phyloP scores from a whole-genome alignment of 2,797 vertebrate species.

The Acipenser transmontanus region DNA sequence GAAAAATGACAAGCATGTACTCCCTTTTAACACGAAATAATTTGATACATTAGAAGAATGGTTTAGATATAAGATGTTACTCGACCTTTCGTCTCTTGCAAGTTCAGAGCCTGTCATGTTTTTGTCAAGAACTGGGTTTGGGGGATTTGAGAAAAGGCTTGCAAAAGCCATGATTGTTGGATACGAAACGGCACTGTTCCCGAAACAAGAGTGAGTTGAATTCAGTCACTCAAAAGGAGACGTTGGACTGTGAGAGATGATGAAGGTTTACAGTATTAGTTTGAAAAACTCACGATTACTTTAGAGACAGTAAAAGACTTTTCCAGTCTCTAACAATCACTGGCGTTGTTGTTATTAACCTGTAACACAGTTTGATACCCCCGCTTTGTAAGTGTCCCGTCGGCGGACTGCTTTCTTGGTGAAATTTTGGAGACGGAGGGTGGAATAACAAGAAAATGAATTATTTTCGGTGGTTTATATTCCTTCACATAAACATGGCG shows the following conservation, averaged over 20 bases:
- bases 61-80: slow-evolving; percentile 79
- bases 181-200: slow-evolving; percentile 63
- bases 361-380: slow-evolving; percentile 75
- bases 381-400: slow-evolving; percentile 75
- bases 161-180: slow-evolving; percentile 90
- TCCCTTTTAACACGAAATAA: slow-evolving; percentile 57
- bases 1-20: slow-evolving; percentile 40
- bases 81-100: slow-evolving; percentile 99
- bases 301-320: slow-evolving; percentile 78
- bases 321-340: slow-evolving; percentile 76
- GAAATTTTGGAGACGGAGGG: slow-evolving; percentile 72
- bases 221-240: slow-evolving; percentile 74
- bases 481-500: slow-evolving; percentile 89
- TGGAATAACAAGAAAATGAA: slow-evolving; percentile 65
- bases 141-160: slow-evolving; percentile 98
- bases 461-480: slow-evolving; percentile 76
- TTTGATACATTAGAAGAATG: slow-evolving; percentile 55
- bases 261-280: slow-evolving; percentile 70
- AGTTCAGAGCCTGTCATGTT: slow-evolving; percentile 99
- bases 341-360: slow-evolving; percentile 66
- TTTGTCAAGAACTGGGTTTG: slow-evolving; percentile 97
- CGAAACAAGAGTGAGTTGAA: slow-evolving; percentile 65
- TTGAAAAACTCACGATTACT: slow-evolving; percentile 92
- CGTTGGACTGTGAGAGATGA: slow-evolving; percentile 77
- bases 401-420: slow-evolving; percentile 70